Conservation (phyloP, 2,113 vertebrate species). For the Felis catus region F.catus_Fca126_mat1.0 CM031419.1:171491501-171492000, state of each 20-base stretch:
- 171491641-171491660: background rate
- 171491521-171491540: background rate
- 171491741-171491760: background rate
- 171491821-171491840: background rate
- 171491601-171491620: background rate
- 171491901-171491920: background rate
- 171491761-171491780: background rate
- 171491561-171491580: background rate
- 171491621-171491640: background rate
- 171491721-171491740: background rate
- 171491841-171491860: background rate
- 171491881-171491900: background rate
- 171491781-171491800: background rate
- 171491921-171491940: background rate
- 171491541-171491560: background rate
- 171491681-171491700: background rate
- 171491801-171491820: background rate
- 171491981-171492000: slow-evolving; percentile 13
- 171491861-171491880: background rate
- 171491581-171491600: background rate
- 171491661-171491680: background rate
- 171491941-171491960: background rate
- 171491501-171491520: background rate
- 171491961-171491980: slow-evolving; percentile 34
- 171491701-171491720: background rate